These are phyloP conservation scores for Orius insidiosus DNA, from an alignment of 1,140 invertebrate species.

Conservation along the genomic window DNA sequence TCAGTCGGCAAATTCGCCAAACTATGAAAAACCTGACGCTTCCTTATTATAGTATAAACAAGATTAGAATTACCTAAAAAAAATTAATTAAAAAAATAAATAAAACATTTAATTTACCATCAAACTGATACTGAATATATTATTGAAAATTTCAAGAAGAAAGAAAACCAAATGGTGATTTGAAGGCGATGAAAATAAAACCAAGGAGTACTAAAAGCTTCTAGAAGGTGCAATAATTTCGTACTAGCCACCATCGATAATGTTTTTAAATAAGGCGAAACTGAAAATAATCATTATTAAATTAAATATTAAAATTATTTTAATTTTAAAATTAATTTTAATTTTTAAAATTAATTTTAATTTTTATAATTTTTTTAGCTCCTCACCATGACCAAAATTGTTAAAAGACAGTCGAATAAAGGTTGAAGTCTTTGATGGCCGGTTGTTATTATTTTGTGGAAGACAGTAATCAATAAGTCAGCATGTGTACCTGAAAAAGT, in stretches of 20 bases:
- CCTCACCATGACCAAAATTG: conserved; percentile 86
- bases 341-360: background rate
- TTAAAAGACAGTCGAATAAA: conserved; percentile 92
- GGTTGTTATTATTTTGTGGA: conserved; percentile 99
- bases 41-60: conserved; percentile 97
- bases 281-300: conserved; percentile 45
- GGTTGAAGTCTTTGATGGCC: conserved; percentile 95
- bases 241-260: conserved; percentile 97
- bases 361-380: background rate
- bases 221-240: conserved; percentile 90
- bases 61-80: conserved; percentile 81
- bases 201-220: conserved; percentile 98
- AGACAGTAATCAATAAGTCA: conserved; percentile 95
- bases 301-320: conserved; percentile 15
- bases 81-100: conserved; percentile 11
- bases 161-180: conserved; percentile 99
- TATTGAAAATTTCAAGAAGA: conserved; percentile 97
- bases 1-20: conserved; percentile 91
- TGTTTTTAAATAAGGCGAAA: conserved; percentile 97
- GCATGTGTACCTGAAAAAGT: conserved; percentile 74
- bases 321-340: too few species aligned
- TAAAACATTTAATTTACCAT: conserved; percentile 44
- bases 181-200: conserved; percentile 90
- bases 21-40: conserved; percentile 91
- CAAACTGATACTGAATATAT: conserved; percentile 99